Conservation (phyloP, 2,797 vertebrate genomes). For the Falco berigora region DNA sequence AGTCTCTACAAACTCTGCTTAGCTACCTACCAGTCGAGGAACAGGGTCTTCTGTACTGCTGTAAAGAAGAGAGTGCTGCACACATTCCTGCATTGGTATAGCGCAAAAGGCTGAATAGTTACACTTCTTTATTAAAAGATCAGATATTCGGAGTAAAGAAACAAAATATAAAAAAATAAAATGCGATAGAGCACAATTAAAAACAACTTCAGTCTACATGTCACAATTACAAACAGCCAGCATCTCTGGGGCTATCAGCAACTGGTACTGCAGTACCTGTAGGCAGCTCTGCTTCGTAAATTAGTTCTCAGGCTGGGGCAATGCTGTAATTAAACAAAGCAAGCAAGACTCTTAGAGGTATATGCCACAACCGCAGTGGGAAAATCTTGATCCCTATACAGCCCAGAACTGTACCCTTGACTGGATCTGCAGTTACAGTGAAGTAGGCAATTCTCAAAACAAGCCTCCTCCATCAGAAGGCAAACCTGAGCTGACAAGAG, state of each 20-base stretch:
- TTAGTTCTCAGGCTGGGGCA: not conserved
- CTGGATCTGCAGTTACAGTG: not conserved
- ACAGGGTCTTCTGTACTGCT: not conserved
- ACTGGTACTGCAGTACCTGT: not conserved
- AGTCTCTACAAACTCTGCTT: not conserved
- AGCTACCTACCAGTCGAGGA: not conserved
- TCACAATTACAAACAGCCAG: not conserved
- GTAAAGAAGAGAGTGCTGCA: not conserved
- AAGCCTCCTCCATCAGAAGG: not conserved
- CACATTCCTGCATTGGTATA: not conserved
- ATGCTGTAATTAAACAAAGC: constrained; percentile 17
- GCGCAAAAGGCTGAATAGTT: not conserved
- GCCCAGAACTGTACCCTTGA: not conserved
- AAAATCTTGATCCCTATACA: not conserved
- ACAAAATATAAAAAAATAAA: not conserved
- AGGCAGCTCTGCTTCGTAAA: not conserved
- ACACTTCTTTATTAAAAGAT: not conserved
- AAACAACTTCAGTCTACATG: not conserved
- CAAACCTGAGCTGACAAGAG: not conserved
- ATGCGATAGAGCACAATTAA: not conserved
- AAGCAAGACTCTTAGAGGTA: not conserved
- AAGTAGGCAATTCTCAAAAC: not conserved
- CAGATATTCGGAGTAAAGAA: not conserved
- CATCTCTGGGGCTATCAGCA: not conserved
- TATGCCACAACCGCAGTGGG: not conserved